These are phyloP conservation scores for Colaptes auratus DNA, from an alignment of 2,113 vertebrate genomes.

Conservation along the genomic window DNA sequence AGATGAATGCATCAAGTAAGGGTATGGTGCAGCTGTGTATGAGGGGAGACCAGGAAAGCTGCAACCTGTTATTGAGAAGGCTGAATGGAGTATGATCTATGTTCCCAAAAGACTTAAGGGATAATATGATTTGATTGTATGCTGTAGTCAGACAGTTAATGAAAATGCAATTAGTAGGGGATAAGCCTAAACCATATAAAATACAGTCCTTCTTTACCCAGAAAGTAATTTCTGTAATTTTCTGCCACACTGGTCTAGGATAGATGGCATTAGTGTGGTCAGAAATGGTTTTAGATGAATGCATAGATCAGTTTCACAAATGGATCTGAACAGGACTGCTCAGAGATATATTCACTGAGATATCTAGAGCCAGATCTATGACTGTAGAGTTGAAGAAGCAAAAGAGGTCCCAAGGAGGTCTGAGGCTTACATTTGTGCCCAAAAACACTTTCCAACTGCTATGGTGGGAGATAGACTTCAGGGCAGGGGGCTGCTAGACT, in stretches of 20 bases:
- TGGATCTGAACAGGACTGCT: not conserved
- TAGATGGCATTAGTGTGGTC: fast-evolving
- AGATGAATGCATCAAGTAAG: not conserved
- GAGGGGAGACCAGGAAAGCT: not conserved
- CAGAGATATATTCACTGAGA: not conserved
- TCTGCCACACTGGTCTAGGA: not conserved
- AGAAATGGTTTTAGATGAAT: not conserved
- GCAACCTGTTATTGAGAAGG: not conserved
- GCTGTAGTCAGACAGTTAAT: not conserved
- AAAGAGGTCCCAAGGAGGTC: not conserved
- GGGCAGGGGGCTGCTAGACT: not conserved
- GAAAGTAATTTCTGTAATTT: not conserved
- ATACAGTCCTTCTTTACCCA: not conserved
- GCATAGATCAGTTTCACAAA: not conserved
- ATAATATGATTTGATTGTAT: not conserved
- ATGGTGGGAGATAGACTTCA: not conserved
- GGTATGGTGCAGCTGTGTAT: not conserved
- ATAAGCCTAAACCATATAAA: not conserved
- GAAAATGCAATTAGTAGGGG: not conserved
- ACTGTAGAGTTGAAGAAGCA: not conserved
- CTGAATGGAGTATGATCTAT: not conserved
- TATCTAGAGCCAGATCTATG: not conserved
- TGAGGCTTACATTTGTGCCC: not conserved
- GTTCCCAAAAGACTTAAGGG: not conserved
- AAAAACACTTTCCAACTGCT: not conserved